Evolutionary conservation across 1,140 invertebrate genomes (phyloP), one percentile per base, ranked within the genome.

Genomic region (Thaumatotibia leucotreta): DNA sequence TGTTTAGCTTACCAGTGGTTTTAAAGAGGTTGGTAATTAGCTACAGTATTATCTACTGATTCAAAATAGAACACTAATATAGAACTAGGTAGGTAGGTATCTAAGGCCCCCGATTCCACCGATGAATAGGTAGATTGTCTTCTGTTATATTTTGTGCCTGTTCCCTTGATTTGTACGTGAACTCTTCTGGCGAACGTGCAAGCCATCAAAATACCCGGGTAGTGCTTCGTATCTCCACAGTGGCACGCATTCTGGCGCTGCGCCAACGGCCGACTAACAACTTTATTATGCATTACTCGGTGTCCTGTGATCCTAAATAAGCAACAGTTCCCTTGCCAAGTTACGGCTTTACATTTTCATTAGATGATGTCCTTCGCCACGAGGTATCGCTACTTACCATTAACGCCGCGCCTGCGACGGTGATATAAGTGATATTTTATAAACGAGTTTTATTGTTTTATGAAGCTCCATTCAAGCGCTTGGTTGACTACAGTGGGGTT

Each of bases 321-420:
- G 80, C 80, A 80, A 77, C 73, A 80, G 75, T 74, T 79, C 76
- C 80, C 77, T 82, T 82, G 84, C 82, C 84, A 86, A 86, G 75
- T 82, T 82, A 78, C 67, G 74, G 73, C 72, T 79, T 86, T 79
- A 86, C 79, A 82, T 83, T 86, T 86, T 86, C 80, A 84, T 84
- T 82, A 84, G 80, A 76, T 69, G 70, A 69, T 72, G 70, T 66
- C 69, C 72, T 75, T 73, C 14, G 24, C 23, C 23, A 6, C 52
- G 24, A 58, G 52, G 52, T 58, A 14, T 31, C 22, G 27, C 52
- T 17, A 29, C 52, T 8, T 10, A 10, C 52, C n/a, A 29, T 58
- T 54, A 54, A 27, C 50, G 22, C 22, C 6, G 39, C 17, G 39
- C 17, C 22, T 6, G 39, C 17, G 39, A 6, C 35, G n/a, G n/a